Evolutionary conservation across 2,797 vertebrate species (phyloP), one percentile per base, ranked within the genome.

Genomic region (Ctenochaetus hawaiiensis): DNA sequence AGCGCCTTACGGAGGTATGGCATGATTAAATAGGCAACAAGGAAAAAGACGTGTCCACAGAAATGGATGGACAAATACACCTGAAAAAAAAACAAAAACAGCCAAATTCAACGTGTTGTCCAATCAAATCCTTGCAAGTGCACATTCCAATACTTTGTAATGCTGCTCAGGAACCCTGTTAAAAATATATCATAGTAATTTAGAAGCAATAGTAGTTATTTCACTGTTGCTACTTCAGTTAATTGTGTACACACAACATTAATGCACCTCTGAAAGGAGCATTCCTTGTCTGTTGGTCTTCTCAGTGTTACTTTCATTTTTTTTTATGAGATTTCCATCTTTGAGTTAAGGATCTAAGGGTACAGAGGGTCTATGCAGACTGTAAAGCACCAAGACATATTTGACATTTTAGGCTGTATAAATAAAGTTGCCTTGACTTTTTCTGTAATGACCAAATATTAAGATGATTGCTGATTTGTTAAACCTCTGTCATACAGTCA

Each of bases 11-110:
- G 96, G 71, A 98, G 72, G 85, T 96, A 96, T 90, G 98, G 97
- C 88, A 98, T 61, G 86, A 88, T 88, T 81, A 98, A 77, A 80
- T 94, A 94, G 79, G 94, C 90, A 68, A 85, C 83, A 59, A 99
- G 83, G 94, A 98, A 98, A 84, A 97, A 94, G 61, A 97, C 18
- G 0, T 99, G 98, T 84, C 98, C 98, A 0, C 94, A 85, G 89
- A 98, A 99, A 91, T 98, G 99, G 80, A 99, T 0, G 20, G 98
- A 99, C 26, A 76, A 95, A 91, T 98, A 99, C 77, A 99, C 98
- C 98, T 99, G 94, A 2, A 87, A 91, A 61, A 87, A 20, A 85
- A 53, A 12, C 4, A 49, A 16, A 44, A 43, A 57, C 17, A 66
- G 16, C 48, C 6, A 34, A 52, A 51, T 48, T 34, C 62, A 59